A percentile compares a stretch with the other conserved stretches of the same genome.
Conservation (phyloP, 2,888 invertebrate genomes). For the Hylaea fasciaria region DNA sequence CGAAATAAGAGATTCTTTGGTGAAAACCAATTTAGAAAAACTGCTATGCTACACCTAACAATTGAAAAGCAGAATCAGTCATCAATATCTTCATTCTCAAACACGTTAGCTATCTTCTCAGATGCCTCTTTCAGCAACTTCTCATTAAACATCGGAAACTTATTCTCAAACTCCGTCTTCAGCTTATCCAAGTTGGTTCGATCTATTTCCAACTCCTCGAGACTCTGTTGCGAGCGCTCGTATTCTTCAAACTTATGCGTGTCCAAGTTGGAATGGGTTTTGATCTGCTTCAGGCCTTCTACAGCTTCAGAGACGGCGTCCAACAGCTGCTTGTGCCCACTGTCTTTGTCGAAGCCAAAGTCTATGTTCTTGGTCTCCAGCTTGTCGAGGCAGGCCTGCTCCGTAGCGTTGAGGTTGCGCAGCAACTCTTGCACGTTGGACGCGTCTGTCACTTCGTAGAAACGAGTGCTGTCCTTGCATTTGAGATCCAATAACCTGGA, state of each 20-base stretch:
- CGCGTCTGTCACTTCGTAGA: constrained; percentile 60
- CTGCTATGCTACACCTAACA: too few species aligned
- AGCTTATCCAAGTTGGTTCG: constrained; percentile 62
- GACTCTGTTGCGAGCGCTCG: constrained; percentile 49
- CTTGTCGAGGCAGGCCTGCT: constrained; percentile 64
- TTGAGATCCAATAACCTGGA: constrained; percentile 71
- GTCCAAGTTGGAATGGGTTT: constrained; percentile 69
- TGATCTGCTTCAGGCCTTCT: constrained; percentile 69
- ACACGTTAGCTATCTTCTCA: constrained; percentile 62
- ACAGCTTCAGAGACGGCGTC: constrained; percentile 76
- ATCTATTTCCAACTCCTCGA: constrained; percentile 61
- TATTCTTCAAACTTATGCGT: constrained; percentile 64
- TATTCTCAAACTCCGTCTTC: constrained; percentile 63
- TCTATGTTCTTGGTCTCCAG: constrained; percentile 70
- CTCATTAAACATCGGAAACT: constrained; percentile 71
- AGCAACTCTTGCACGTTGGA: constrained; percentile 57
- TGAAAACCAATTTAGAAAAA: too few species aligned
- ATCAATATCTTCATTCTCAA: constrained; percentile 51
- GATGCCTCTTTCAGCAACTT: constrained; percentile 68
- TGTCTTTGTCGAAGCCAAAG: constrained; percentile 68
- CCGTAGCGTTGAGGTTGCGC: constrained; percentile 51
- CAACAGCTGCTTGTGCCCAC: constrained; percentile 69
- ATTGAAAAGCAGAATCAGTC: too few species aligned
- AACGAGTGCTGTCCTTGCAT: constrained; percentile 54
- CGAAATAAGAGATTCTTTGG: too few species aligned